A percentile compares a stretch with the other conserved stretches of the same genome.
Evolutionary conservation across 1,140 invertebrate genomes (phyloP).

Genomic region (Lethrus apterus): DNA sequence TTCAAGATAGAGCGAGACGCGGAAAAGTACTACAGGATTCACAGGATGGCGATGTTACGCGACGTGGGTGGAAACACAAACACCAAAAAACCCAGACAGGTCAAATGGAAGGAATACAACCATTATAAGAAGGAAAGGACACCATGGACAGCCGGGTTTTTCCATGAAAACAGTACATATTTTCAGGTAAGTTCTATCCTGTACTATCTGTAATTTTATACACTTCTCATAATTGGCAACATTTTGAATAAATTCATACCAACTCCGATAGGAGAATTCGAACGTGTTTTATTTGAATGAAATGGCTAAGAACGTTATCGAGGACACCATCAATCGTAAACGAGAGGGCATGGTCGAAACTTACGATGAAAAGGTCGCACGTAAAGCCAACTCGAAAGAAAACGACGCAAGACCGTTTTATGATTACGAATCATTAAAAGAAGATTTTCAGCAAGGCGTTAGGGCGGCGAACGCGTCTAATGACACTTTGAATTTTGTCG

Average conservation of each 20-base stretch:
- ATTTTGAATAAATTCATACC: too few species aligned
- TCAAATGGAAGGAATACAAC: conserved; percentile 12
- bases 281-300: conserved; percentile 24
- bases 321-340: conserved; percentile 13
- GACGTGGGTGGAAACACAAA: not conserved
- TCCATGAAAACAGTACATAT: conserved; percentile 1
- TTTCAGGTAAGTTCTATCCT: not conserved
- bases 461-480: conserved; percentile 23
- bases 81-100: not conserved
- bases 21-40: conserved; percentile 28
- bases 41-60: conserved; percentile 15
- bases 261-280: conserved; percentile 24
- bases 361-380: not conserved
- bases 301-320: conserved; percentile 16
- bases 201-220: too few species aligned
- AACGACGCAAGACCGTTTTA: conserved; percentile 28
- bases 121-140: conserved; percentile 6
- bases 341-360: not conserved
- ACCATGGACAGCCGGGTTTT: conserved; percentile 8
- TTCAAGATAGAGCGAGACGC: conserved; percentile 13
- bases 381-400: not conserved
- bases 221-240: not conserved
- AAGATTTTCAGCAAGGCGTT: conserved; percentile 30
- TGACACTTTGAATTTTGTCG: conserved; percentile 31
- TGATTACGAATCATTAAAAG: conserved; percentile 32